Base-by-base conservation (phyloP, 2,113 vertebrate genomes). In the Cinclus mexicanus region DNA sequence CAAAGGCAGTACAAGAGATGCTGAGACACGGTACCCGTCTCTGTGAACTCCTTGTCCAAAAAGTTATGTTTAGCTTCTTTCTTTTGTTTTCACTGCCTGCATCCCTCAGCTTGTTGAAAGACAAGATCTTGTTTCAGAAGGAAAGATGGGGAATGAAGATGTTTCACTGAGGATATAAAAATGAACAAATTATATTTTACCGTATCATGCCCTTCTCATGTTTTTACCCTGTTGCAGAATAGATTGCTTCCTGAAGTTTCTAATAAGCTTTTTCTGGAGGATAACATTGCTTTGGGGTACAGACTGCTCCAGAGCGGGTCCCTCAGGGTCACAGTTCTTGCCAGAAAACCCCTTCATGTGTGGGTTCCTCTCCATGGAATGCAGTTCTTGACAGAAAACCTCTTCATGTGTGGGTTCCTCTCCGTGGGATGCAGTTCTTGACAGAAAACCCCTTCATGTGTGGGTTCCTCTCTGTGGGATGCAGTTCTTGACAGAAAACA, bases 381-480 rank as follows among this genome's bases (percentile, higher is more conserved):
- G n/a, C n/a, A n/a, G n/a, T n/a, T n/a, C n/a, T n/a, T n/a, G n/a
- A n/a, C n/a, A n/a, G n/a, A n/a, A n/a, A 67, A 19, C 17, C 9
- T 74, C 25, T 6, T 49, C 15, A 14, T 13, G 4, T 0, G 35
- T 37, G 35, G 35, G 35, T 37, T 37, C 35, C 35, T 37, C 35
- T 37, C 35, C 8, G 35, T 37, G 35, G 35, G 35, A 37, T 37
- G 35, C 35, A 37, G 35, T 37, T 37, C 35, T 8, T 37, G 35
- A 7, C 35, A 37, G 35, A 37, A 37, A 55, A 24, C 17, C 6
- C 59, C 22, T 5, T 57, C 11, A 9, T 13, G 5, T 0, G 0
- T 50, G 14, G 12, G 7, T 3, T 77, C 3, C 5, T 50, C 25
- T 83, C 20, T 5, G 8, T 12, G 11, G 19, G 11, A 35, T 5